phyloP scores from a whole-genome alignment of 2,113 vertebrate species.

The Rafetus swinhoei region DNA sequence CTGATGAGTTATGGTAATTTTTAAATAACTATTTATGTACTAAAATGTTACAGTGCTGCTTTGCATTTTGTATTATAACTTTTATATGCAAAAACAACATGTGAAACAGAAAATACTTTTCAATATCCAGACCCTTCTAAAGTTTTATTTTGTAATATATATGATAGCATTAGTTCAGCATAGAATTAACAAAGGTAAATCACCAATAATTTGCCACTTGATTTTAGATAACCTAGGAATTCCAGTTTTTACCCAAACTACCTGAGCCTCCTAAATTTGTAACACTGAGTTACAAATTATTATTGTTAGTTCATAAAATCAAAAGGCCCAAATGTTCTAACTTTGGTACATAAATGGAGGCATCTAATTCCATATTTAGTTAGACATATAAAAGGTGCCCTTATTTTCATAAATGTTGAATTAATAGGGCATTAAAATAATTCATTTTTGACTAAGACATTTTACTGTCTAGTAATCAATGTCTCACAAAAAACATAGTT shows the following conservation, averaged over 20 bases:
- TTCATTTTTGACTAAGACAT: neutral
- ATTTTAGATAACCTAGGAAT: slow-evolving; percentile 10
- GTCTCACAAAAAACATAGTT: neutral
- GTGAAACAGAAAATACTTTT: neutral
- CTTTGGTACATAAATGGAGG: neutral
- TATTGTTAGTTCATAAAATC: neutral
- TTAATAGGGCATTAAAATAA: neutral
- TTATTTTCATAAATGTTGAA: neutral
- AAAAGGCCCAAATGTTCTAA: neutral
- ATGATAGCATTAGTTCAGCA: neutral
- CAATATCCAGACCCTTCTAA: neutral
- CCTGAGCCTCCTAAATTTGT: neutral
- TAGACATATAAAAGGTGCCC: neutral
- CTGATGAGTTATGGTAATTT: slow-evolving; percentile 32
- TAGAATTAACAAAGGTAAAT: neutral
- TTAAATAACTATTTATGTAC: neutral
- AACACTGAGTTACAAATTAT: neutral
- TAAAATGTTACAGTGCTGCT: neutral
- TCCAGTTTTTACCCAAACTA: neutral
- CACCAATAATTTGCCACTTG: neutral
- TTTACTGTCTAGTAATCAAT: neutral
- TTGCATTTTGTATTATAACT: neutral
- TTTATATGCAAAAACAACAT: neutral
- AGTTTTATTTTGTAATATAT: neutral
- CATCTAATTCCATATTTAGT: neutral